Percentiles rank a stretch among this genome's conserved stretches.
Evolutionary conservation across 37 sponge, comb jelly and placozoan species (phyloP).

Genomic region (Cliona cf. orientalis): DNA sequence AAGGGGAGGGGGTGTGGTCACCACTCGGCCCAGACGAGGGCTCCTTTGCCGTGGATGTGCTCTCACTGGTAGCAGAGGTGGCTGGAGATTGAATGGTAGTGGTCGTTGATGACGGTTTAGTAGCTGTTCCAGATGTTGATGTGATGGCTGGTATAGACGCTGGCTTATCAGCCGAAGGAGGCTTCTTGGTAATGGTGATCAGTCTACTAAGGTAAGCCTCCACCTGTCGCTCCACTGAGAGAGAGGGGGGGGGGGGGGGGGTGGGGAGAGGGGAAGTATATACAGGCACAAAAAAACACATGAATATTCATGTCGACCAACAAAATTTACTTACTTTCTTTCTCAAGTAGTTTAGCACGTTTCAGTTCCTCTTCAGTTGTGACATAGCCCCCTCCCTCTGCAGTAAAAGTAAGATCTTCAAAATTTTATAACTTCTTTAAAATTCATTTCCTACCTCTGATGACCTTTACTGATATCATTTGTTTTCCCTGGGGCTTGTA

Average conservation of each 20-base stretch:
- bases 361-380: conserved; percentile 67
- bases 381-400: conserved; percentile 80
- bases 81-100: background rate
- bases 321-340: conserved; percentile 40
- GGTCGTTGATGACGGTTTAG: background rate
- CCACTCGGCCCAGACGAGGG: no score
- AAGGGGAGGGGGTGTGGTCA: no score
- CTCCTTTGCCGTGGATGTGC: no score
- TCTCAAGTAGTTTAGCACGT: conserved; percentile 47
- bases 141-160: background rate
- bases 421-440: background rate
- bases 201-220: conserved; percentile 5
- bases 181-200: conserved; percentile 3
- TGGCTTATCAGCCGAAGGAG: background rate
- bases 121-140: background rate
- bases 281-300: background rate
- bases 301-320: background rate
- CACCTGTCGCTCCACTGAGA: conserved; percentile 24
- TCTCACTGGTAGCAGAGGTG: background rate
- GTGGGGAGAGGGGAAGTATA: no score
- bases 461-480: conserved; percentile 43
- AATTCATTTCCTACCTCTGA: conserved; percentile 57
- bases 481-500: conserved; percentile 25
- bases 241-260: no score
- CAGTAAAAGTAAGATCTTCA: background rate